Conservation (phyloP, 2,113 vertebrate species). For the Sminthopsis crassicaudata region DNA sequence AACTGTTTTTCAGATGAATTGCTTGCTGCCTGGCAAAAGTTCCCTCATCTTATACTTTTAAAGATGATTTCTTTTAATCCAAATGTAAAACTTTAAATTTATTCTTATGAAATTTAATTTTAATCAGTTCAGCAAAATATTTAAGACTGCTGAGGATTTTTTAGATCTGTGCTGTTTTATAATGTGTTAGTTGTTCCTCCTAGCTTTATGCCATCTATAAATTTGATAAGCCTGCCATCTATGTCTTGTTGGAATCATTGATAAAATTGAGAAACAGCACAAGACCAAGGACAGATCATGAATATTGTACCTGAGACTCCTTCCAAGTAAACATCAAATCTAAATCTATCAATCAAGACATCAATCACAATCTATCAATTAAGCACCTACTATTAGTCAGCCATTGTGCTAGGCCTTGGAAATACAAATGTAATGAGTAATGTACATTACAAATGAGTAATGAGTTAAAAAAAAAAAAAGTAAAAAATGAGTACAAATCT, state of each 20-base stretch:
- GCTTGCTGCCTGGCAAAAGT: background rate
- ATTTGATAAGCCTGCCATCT: background rate
- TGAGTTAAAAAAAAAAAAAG: too few relatives aligned
- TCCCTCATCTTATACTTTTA: background rate
- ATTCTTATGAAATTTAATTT: background rate
- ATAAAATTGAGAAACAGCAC: background rate
- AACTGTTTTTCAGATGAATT: background rate
- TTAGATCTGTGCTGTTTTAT: background rate
- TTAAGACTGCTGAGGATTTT: background rate
- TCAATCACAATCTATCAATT: background rate
- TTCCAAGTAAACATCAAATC: background rate
- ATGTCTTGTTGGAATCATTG: background rate
- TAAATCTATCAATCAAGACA: background rate
- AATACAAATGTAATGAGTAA: background rate
- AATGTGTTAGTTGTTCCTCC: background rate
- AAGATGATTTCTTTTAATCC: background rate
- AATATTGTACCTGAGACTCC: background rate
- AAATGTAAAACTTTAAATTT: background rate
- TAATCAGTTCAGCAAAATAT: background rate
- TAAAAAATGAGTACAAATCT: background rate
- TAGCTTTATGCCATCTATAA: background rate
- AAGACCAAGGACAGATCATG: background rate
- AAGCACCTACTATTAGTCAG: background rate
- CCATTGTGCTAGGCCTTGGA: background rate
- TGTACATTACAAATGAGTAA: background rate